Percentiles rank a stretch among this genome's conserved stretches.
Evolutionary conservation across 2,113 vertebrate species (phyloP).

Genomic region (Nyctibius bracteatus): DNA sequence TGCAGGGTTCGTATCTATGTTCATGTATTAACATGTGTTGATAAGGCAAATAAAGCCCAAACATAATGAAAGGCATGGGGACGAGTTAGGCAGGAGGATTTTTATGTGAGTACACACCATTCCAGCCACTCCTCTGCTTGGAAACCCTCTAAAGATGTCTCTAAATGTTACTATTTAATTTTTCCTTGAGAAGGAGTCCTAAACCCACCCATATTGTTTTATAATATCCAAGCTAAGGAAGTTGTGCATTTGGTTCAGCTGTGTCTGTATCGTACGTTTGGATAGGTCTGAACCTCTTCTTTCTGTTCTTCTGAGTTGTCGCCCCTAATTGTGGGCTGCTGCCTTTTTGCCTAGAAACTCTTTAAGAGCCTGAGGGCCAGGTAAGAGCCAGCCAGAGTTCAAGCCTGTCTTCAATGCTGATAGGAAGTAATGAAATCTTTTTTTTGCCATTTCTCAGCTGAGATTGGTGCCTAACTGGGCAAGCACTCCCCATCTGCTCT

Average conservation of each 20-base stretch:
- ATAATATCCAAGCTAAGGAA: background rate
- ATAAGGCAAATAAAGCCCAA: background rate
- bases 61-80: background rate
- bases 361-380: background rate
- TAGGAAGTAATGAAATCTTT: constrained; percentile 44
- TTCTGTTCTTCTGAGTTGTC: background rate
- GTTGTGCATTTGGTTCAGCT: background rate
- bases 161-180: background rate
- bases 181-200: background rate
- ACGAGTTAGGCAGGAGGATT: background rate
- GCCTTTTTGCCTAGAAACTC: constrained; percentile 6
- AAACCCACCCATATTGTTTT: background rate
- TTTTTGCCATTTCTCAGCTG: constrained; percentile 40
- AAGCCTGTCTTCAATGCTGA: background rate
- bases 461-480: constrained; percentile 22
- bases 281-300: background rate
- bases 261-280: background rate
- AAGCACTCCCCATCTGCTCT: constrained; percentile 26
- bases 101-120: background rate
- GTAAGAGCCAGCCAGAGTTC: background rate
- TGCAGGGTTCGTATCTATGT: background rate
- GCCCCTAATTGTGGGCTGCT: background rate
- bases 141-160: background rate
- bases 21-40: background rate
- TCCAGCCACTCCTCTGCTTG: background rate